Evolutionary conservation across 2,113 vertebrate species (phyloP), one percentile per base, ranked within the genome.

Genomic region (Eulemur macaco): DNA sequence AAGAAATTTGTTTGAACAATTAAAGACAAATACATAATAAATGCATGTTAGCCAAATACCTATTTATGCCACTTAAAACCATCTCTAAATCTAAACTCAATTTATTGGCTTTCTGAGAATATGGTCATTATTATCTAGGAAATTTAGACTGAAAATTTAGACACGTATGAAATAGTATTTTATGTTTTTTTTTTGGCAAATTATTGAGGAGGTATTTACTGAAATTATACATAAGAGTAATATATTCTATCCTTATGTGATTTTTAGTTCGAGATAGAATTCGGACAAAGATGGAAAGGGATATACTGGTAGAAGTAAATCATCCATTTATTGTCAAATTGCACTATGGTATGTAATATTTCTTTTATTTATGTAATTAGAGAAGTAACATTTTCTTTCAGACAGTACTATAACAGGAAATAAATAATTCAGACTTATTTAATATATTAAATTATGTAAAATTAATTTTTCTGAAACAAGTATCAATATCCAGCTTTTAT

Each of bases 301-400:
- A 99, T 98, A 99, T 99, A 99, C 98, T 99, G 98, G 99, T 99
- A 95, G 99, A 99, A 98, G 99, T 99, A 91, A 99, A 99, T 98
- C 99, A 99, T 98, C 99, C 99, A 85, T 99, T 99, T 99, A 99
- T 99, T 98, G 99, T 99, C 98, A 99, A 99, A 97, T 99, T 99
- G 99, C 99, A 99, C 99, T 99, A 99, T 99, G 99, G 99, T 99
- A 98, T 99, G 99, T 98, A 90, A 71, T 92, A 29, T 95, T 14
- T 63, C 91, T 71, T 73, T 54, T 83, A 74, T 86, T 56, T 91
- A 85, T 89, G 23, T 11, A 78, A 86, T 54, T 93, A 64, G 21
- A 96, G 17, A 95, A 56, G 69, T 85, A 66, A 74, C 20, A 66
- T 83, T 88, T 84, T 21, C 25, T 91, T 91, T 93, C 25, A 85